Evolutionary conservation across 2,888 invertebrate genomes (phyloP).

Genomic region (Stenolophus ochropezus): DNA sequence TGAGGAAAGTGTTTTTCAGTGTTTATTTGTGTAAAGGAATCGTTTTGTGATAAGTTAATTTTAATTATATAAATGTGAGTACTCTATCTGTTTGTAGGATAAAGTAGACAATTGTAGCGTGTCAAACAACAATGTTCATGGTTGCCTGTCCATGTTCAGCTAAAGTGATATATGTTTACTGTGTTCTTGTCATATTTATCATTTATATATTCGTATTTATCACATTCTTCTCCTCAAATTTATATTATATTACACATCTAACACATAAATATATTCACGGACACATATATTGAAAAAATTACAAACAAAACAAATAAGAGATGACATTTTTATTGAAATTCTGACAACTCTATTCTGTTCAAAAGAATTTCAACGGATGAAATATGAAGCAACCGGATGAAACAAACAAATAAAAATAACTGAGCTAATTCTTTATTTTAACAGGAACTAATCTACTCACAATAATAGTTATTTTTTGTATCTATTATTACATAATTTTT

Average conservation of each 20-base stretch:
- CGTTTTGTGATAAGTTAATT: neutral
- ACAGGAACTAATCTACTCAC: too few relatives aligned
- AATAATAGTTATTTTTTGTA: too few relatives aligned
- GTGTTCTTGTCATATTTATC: conserved; percentile 29
- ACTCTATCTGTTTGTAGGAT: neutral
- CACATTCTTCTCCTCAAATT: neutral
- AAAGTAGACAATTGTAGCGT: conserved; percentile 15
- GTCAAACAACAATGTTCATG: conserved; percentile 29
- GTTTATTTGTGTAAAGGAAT: neutral
- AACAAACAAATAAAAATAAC: too few relatives aligned
- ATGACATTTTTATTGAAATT: neutral
- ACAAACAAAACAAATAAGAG: neutral
- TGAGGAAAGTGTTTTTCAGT: neutral
- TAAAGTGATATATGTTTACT: conserved; percentile 7
- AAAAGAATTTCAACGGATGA: too few relatives aligned
- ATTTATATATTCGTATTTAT: conserved; percentile 24
- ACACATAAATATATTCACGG: neutral
- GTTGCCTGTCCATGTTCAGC: neutral
- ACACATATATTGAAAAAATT: neutral
- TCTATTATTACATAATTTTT: too few relatives aligned
- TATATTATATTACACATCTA: neutral
- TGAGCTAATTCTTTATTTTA: too few relatives aligned
- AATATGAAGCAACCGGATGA: too few relatives aligned
- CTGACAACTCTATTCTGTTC: neutral
- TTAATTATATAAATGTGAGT: neutral